Evolutionary conservation across 2,113 vertebrate species (phyloP).

Genomic region (Glareola pratincola): DNA sequence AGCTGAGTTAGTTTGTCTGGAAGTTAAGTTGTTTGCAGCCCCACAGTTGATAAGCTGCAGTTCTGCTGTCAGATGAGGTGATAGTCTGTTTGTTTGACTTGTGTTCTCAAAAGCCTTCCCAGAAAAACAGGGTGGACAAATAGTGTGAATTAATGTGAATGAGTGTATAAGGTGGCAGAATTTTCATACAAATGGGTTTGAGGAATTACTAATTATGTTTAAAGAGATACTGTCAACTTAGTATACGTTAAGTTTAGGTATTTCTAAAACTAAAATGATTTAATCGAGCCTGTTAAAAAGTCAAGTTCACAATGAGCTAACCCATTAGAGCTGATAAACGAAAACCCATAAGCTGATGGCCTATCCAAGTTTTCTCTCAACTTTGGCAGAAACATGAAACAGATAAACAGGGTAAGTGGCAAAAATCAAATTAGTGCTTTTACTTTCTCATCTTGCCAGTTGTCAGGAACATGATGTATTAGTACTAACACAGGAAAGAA

Average conservation of each 20-base stretch:
- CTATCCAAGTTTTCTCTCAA: background rate
- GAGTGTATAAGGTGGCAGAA: background rate
- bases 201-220: background rate
- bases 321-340: background rate
- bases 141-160: background rate
- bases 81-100: background rate
- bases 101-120: background rate
- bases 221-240: background rate
- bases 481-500: background rate
- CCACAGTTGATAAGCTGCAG: background rate
- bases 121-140: background rate
- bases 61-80: background rate
- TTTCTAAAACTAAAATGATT: slow-evolving; percentile 2
- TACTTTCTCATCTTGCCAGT: background rate
- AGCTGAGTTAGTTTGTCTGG: background rate
- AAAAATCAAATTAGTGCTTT: background rate
- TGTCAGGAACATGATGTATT: background rate
- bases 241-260: background rate
- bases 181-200: background rate
- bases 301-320: background rate
- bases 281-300: background rate
- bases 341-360: background rate
- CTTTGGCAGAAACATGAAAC: background rate
- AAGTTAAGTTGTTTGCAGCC: background rate
- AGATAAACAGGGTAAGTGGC: background rate